Conservation (phyloP, 2,113 vertebrate genomes). For the Muscicapa adusta region DNA sequence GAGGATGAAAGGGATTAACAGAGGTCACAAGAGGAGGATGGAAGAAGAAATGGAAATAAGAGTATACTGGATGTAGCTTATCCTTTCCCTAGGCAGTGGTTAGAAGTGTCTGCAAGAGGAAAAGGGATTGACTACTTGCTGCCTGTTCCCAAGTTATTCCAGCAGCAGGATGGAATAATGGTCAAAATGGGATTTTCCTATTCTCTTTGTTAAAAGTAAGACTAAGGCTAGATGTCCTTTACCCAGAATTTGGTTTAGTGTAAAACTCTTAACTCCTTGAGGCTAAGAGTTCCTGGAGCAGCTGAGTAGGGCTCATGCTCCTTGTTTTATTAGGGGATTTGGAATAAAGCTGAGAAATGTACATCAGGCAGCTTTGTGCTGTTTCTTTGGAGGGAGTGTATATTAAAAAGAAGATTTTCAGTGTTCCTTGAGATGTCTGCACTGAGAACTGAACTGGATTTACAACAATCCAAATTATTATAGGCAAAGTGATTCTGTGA, state of each 20-base stretch:
- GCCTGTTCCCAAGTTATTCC: not conserved
- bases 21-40: not conserved
- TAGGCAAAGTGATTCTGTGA: not conserved
- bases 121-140: not conserved
- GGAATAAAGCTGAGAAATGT: not conserved
- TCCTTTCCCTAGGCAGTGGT: slow-evolving; percentile 41
- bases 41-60: not conserved
- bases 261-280: not conserved
- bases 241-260: not conserved
- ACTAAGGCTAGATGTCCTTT: not conserved
- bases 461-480: not conserved
- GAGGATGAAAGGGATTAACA: slow-evolving; percentile 39
- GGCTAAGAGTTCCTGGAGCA: not conserved
- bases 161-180: not conserved
- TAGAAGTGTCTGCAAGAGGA: not conserved
- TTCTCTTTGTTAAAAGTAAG: not conserved
- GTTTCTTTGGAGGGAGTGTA: not conserved
- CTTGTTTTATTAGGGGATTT: not conserved
- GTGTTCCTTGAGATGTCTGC: not conserved
- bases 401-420: not conserved
- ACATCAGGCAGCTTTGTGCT: not conserved
- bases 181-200: slow-evolving; percentile 45
- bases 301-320: not conserved
- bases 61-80: not conserved
- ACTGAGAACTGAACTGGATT: not conserved